Evolutionary conservation across 2,797 vertebrate species (phyloP), one percentile per base, ranked within the genome.

Genomic region (Pseudochromis fuscus): DNA sequence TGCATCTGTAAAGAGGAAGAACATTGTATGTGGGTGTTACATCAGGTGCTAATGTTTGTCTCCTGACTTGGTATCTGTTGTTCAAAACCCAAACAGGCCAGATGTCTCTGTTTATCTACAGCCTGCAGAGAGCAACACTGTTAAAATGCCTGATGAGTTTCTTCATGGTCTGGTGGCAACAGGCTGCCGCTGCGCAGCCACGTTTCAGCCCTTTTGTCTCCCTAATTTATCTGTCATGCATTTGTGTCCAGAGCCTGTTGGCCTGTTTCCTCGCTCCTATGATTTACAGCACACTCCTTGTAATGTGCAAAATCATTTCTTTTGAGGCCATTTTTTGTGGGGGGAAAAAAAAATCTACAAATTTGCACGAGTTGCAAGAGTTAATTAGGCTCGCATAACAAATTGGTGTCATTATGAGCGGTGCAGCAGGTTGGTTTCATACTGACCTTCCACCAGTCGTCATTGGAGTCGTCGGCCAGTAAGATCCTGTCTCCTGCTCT

Each of bases 391-490:
- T 51, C 16, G 4, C 2, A 27, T 1, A 28, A 49, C 35, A 28
- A 49, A 1, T 60, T 28, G 18, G 4, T 27, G 9, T 37, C 9
- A 2, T 3, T 4, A 37, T 1, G 15, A 37, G 33, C 15, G 4
- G 3, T 38, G 35, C 19, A 50, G 48, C 2, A 3, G 21, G 9
- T 8, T 57, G 45, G n/a, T 60, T 59, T 69, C 1, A 40, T 28
- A 59, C 87, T 33, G 69, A 98, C 98, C 95, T 98, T 99, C 98
- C 97, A 99, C 98, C 98, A 99, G 83, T 98, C 97, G 65, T 97
- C 96, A 67, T 95, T 97, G 59, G 98, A 96, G 82, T 98, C 95
- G 60, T 99, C 98, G 30, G 95, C 92, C 79, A 99, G 85, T 46
- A 96, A 92, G 84, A 98, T 96, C 89, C 95, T 94, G 89, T 99